phyloP scores from a whole-genome alignment of 1,140 invertebrate genomes.

The Zaprionus taronus region DNA sequence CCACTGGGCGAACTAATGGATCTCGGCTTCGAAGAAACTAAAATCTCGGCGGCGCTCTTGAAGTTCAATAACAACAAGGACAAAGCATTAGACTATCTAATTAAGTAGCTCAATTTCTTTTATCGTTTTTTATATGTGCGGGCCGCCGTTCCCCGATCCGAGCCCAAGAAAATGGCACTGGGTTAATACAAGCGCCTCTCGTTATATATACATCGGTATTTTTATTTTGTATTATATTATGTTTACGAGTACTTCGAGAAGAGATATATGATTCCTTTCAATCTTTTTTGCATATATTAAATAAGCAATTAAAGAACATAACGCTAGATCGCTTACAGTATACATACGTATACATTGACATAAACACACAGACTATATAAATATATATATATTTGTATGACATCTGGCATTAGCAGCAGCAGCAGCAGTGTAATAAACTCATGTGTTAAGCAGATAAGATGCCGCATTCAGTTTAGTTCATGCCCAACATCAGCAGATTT shows the following conservation, averaged over 20 bases:
- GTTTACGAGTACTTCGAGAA: conserved; percentile 36
- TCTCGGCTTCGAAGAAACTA: conserved; percentile 92
- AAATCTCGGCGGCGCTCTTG: conserved; percentile 90
- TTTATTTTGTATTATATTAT: conserved; percentile 41
- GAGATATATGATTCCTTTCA: conserved; percentile 20
- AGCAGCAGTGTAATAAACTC: conserved; percentile 67
- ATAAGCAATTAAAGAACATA: conserved; percentile 39
- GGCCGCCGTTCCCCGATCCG: conserved; percentile 21
- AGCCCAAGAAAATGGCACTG: conserved; percentile 6
- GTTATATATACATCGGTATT: conserved; percentile 44
- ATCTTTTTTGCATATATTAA: conserved; percentile 37
- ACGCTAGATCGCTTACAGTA: conserved; percentile 52
- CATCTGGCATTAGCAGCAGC: conserved; percentile 21
- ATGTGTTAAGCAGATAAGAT: conserved; percentile 23
- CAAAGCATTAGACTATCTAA: conserved; percentile 93
- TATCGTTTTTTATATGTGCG: conserved; percentile 5
- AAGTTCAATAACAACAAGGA: conserved; percentile 93
- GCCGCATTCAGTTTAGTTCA: conserved; percentile 53
- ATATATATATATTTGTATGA: conserved; percentile 33
- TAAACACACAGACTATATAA: conserved; percentile 13
- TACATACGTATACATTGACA: conserved; percentile 41
- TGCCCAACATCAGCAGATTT: conserved; percentile 88
- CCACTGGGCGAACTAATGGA: conserved; percentile 90
- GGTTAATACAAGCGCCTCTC: conserved; percentile 26
- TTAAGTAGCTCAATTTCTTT: conserved; percentile 86